These are phyloP conservation scores for Hylia prasina DNA, from an alignment of 2,113 vertebrate genomes.

Conservation along the genomic window DNA sequence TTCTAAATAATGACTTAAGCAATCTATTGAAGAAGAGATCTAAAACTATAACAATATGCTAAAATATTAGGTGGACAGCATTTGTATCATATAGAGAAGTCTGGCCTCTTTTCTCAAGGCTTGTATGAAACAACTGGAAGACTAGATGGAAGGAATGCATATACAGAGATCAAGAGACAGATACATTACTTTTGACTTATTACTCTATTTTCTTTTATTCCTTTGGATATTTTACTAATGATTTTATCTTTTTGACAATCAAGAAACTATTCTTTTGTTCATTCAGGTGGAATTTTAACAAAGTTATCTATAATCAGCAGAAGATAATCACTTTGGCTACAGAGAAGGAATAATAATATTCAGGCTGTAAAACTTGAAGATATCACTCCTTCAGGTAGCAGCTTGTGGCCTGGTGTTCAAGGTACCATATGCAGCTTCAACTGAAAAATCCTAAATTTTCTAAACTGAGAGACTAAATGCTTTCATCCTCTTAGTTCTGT, in stretches of 20 bases:
- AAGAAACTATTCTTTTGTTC: neutral
- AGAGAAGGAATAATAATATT: neutral
- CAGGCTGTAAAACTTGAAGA: neutral
- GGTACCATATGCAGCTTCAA: neutral
- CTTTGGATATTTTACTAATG: conserved; percentile 24
- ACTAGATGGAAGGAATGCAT: neutral
- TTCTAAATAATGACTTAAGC: neutral
- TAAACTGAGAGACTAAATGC: neutral
- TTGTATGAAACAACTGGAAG: neutral
- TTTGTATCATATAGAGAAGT: neutral
- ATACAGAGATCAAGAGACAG: neutral
- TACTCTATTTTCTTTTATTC: neutral
- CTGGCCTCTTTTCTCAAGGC: neutral
- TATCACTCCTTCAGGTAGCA: neutral
- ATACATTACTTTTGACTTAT: neutral
- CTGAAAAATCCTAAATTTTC: neutral
- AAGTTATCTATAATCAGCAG: neutral
- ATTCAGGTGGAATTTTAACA: neutral
- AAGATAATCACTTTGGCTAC: neutral
- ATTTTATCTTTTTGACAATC: conserved; percentile 21
- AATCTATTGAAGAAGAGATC: neutral
- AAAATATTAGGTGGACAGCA: neutral
- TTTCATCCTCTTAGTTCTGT: neutral
- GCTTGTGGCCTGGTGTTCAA: neutral
- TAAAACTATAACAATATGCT: neutral